Base-by-base conservation (phyloP, 2,797 vertebrate genomes). In the Pseudochromis fuscus region DNA sequence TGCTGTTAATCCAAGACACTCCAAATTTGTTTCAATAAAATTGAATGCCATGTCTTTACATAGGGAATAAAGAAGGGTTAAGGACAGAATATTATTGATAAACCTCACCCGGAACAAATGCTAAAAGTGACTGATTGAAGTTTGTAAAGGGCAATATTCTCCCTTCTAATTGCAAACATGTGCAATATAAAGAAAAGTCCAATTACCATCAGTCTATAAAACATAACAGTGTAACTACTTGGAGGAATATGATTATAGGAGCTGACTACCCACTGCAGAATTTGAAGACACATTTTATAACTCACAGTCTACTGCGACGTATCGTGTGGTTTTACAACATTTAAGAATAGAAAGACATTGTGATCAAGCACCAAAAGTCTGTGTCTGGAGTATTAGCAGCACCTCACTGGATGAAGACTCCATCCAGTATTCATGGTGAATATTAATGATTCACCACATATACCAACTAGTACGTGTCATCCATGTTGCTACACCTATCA, bases 361-460 rank as follows among this genome's bases (percentile, higher is more conserved):
- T 75, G 51, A 84, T 85, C 69, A 82, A 81, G 59, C n/a, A 3
- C n/a, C 53, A 59, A 46, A 83, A 60, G 53, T 53, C 57, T 67
- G 28, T 31, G 57, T 74, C 62, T 75, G 65, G 52, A 77, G 18
- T 86, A 75, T 81, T 76, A 82, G 72, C 61, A 69, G 64, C 67
- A 79, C 72, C 84, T 79, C 42, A 64, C 37, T 73, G 70, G 67
- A 67, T 75, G 77, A 84, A 72, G 73, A 81, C 81, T 69, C 63
- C 66, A 81, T 90, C 30, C 31, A 83, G 73, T 85, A 88, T 89
- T 93, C 77, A 87, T 85, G 62, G 77, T 72, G 69, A 82, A 72
- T 90, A 90, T 92, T 82, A 89, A 94, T 90, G 88, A 89, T 91
- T 92, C 72, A 90, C 81, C 67, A 69, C 37, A 83, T 88, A 77